Evolutionary conservation across 2,888 invertebrate species (phyloP), one percentile per base, ranked within the genome.

Genomic region (Thera britannica): DNA sequence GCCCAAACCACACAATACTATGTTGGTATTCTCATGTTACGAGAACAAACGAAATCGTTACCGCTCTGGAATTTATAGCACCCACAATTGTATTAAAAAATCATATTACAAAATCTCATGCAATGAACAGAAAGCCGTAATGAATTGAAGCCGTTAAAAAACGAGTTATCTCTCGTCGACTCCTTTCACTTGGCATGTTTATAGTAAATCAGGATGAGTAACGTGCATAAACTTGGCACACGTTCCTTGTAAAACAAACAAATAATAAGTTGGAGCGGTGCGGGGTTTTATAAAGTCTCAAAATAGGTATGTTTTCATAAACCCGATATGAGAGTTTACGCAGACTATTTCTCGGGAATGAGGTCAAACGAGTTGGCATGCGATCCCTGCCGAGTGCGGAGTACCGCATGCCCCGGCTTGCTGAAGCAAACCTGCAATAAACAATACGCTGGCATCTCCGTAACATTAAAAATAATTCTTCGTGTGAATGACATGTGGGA

Each of bases 301-400:
- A 92, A 91, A 92, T 92, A 93, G 87, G 75, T 81, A 80, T 90
- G 90, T 91, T 90, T 91, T 90, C 89, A 90, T 91, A 90, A 88
- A 85, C 82, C 84, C 88, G 87, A 92, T 90, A 90, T 88, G 88
- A 87, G 87, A 90, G 88, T 90, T 89, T 90, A 91, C 89, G 85
- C 89, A 90, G 90, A 87, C 88, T 87, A 87, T 88, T 87, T 72
- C 84, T 79, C 83, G 82, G 83, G 88, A 92, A 92, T 90, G 91
- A 88, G 93, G 93, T 92, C 91, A 90, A 86, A 86, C 85, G 85
- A 88, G 86, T 89, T 91, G 90, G 92, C 92, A 89, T 88, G 87
- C 87, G 84, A 85, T 85, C 82, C 80, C 83, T 75, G 79, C 78
- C 60, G 62, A 62, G 65, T 59, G 65, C 56, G 46, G 65, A 62